phyloP scores from a whole-genome alignment of 2,797 vertebrate genomes.

The Aldrovandia affinis region DNA sequence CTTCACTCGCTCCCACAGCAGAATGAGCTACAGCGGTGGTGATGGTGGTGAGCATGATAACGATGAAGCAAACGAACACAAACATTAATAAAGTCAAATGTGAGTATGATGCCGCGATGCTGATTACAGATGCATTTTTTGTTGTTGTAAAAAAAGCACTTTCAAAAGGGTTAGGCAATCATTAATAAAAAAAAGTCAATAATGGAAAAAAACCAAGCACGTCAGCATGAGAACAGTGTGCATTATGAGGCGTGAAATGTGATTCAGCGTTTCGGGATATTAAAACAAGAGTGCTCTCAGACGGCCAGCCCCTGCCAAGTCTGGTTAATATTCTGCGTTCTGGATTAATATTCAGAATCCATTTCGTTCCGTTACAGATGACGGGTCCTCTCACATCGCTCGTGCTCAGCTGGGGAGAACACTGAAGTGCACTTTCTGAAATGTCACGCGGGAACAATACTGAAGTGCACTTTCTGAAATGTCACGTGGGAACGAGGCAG shows the following conservation, averaged over 20 bases:
- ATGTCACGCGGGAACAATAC: background rate
- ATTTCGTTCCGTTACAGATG: background rate
- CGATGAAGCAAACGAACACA: background rate
- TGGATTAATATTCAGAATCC: background rate
- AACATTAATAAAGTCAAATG: background rate
- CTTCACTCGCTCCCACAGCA: background rate
- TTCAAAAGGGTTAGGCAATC: constrained; percentile 4
- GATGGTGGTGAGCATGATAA: background rate
- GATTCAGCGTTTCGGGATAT: background rate
- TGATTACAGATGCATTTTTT: background rate
- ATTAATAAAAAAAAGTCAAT: constrained; percentile 2
- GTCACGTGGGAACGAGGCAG: too few relatives aligned
- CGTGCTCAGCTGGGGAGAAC: background rate
- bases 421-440: background rate
- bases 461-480: too few relatives aligned
- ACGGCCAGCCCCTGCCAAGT: background rate
- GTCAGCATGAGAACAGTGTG: background rate
- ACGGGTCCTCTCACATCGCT: background rate
- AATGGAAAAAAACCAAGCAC: background rate
- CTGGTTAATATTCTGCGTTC: background rate
- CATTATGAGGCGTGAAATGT: constrained; percentile 3
- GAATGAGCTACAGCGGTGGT: too few relatives aligned
- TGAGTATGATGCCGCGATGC: background rate
- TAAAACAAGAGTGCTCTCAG: background rate
- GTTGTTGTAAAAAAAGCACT: too few relatives aligned